Evolutionary conservation across 2,888 invertebrate species (phyloP).

Genomic region (Folsomia manolachei): DNA sequence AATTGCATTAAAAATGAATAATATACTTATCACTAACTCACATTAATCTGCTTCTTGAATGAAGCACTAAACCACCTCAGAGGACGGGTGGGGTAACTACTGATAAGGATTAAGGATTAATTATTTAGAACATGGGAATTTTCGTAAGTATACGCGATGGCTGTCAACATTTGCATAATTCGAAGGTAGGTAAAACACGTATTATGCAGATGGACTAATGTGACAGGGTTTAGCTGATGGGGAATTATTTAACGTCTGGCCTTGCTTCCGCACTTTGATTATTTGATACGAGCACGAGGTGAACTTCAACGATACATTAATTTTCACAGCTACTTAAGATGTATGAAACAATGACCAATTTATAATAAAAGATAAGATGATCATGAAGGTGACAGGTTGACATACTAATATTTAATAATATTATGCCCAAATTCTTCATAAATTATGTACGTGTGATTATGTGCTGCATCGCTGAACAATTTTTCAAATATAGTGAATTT

Average conservation of each 20-base stretch:
- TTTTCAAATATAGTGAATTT: too few species aligned
- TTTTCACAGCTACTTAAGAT: neutral
- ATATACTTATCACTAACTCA: too few species aligned
- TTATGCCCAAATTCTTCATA: too few species aligned
- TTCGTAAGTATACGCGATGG: neutral
- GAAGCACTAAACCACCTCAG: too few species aligned
- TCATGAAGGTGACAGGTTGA: neutral
- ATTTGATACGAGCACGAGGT: neutral
- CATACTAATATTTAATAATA: neutral
- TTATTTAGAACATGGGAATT: constrained; percentile 1
- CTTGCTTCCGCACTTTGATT: neutral
- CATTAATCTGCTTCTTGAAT: neutral
- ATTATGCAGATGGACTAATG: neutral
- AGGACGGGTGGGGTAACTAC: neutral
- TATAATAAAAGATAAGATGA: neutral
- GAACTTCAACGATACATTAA: neutral
- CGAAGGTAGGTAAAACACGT: neutral
- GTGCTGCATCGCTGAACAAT: too few species aligned
- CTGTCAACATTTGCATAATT: neutral
- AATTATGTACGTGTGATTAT: too few species aligned
- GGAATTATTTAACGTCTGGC: neutral
- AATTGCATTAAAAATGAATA: too few species aligned
- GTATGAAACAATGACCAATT: neutral
- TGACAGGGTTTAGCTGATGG: neutral
- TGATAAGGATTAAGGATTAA: neutral